phyloP scores from a whole-genome alignment of 2,797 vertebrate species.

The Trachurus trachurus region DNA sequence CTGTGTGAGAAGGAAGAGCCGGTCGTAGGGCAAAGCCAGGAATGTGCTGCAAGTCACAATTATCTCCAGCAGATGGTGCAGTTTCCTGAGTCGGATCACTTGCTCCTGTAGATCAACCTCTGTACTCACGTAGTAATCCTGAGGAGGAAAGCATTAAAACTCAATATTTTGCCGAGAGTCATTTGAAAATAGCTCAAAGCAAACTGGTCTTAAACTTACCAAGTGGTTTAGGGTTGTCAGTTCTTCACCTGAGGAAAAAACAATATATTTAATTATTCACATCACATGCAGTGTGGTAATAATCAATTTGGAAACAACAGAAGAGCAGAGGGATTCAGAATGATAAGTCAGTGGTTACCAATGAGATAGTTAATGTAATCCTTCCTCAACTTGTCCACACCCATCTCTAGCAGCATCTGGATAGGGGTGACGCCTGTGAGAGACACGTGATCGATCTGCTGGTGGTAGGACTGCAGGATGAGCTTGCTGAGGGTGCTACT shows the following conservation, averaged over 20 bases:
- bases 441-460: slow-evolving; percentile 85
- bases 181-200: neutral
- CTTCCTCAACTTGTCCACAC: slow-evolving; percentile 96
- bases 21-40: slow-evolving; percentile 91
- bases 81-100: slow-evolving; percentile 90
- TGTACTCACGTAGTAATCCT: slow-evolving; percentile 93
- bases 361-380: slow-evolving; percentile 97
- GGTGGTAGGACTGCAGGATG: slow-evolving; percentile 93
- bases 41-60: slow-evolving; percentile 90
- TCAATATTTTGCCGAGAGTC: slow-evolving; percentile 12
- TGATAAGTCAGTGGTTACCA: slow-evolving; percentile 78
- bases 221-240: slow-evolving; percentile 93
- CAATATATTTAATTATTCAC: neutral
- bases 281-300: neutral
- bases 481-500: slow-evolving; percentile 92
- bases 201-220: slow-evolving; percentile 83
- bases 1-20: slow-evolving; percentile 94
- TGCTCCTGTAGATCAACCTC: slow-evolving; percentile 93
- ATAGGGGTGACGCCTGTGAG: slow-evolving; percentile 89
- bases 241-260: slow-evolving; percentile 88
- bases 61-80: slow-evolving; percentile 97
- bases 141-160: slow-evolving; percentile 21
- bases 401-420: slow-evolving; percentile 95
- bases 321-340: neutral
- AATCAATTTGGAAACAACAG: neutral